phyloP scores from a whole-genome alignment of 1,140 invertebrate genomes.

The Chymomyza costata region DNA sequence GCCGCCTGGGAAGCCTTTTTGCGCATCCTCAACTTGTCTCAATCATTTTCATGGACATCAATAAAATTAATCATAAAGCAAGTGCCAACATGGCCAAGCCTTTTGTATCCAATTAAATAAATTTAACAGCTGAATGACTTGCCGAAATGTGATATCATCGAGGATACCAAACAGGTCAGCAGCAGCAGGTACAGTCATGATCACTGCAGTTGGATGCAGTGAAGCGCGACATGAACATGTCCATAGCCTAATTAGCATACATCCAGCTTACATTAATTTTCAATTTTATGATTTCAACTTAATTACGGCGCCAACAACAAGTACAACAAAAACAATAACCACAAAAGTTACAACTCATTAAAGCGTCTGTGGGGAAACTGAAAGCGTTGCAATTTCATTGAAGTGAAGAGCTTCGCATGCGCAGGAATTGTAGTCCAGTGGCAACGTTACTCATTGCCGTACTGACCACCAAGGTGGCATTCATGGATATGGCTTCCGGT shows the following conservation, averaged over 20 bases:
- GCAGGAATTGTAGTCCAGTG: too few relatives aligned
- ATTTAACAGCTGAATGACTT: constrained; percentile 72
- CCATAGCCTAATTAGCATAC: constrained; percentile 51
- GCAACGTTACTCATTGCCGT: too few relatives aligned
- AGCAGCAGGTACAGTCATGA: constrained; percentile 39
- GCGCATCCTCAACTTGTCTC: constrained; percentile 33
- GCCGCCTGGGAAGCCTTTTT: constrained; percentile 49
- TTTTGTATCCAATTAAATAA: constrained; percentile 63
- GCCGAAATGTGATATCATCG: constrained; percentile 52
- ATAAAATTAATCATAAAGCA: constrained; percentile 67
- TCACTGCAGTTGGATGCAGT: constrained; percentile 12
- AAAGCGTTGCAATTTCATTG: too few relatives aligned
- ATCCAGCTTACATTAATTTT: constrained; percentile 53
- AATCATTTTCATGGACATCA: constrained; percentile 40
- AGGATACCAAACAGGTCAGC: too few relatives aligned
- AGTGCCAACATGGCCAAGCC: constrained; percentile 50
- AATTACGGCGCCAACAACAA: constrained; percentile 48
- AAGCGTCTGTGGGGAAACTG: too few relatives aligned
- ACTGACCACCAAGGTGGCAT: too few relatives aligned
- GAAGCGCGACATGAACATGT: constrained; percentile 21
- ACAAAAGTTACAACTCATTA: too few relatives aligned
- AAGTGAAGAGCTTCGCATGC: too few relatives aligned
- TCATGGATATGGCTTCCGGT: too few relatives aligned
- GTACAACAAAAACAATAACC: too few relatives aligned
- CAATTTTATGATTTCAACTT: constrained; percentile 33